Evolutionary conservation across 23 tunicate genomes (phyloP).

Genomic region (Diplosoma virens): DNA sequence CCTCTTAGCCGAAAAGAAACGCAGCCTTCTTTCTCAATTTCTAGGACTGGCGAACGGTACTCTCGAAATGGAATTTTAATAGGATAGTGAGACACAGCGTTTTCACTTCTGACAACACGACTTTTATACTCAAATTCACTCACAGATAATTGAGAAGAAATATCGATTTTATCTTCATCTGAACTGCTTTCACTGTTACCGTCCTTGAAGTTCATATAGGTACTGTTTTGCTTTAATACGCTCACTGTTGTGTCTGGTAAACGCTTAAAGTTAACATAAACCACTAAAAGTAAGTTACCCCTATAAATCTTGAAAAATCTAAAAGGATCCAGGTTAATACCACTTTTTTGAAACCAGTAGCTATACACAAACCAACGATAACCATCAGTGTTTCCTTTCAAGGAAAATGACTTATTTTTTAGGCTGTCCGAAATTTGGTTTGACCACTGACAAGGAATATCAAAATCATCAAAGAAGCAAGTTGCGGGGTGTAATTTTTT

Average conservation of each 20-base stretch:
- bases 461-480: background rate
- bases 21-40: slow-evolving; percentile 1
- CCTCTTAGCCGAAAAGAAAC: background rate
- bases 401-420: background rate
- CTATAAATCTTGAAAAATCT: too few species aligned
- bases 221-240: too few species aligned
- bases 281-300: background rate
- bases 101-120: too few species aligned
- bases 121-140: too few species aligned
- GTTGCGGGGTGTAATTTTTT: too few species aligned
- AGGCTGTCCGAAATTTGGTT: background rate
- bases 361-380: background rate
- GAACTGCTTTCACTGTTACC: background rate
- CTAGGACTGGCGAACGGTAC: background rate
- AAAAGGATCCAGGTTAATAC: too few species aligned
- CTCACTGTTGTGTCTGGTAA: background rate
- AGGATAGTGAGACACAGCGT: background rate
- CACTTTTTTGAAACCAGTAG: background rate
- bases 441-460: background rate
- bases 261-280: background rate
- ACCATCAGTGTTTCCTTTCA: background rate
- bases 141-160: too few species aligned
- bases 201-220: background rate
- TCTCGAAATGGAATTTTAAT: background rate
- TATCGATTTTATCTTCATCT: too few species aligned